Conservation (phyloP, 2,113 vertebrate species). For the Muscicapa adusta region DNA sequence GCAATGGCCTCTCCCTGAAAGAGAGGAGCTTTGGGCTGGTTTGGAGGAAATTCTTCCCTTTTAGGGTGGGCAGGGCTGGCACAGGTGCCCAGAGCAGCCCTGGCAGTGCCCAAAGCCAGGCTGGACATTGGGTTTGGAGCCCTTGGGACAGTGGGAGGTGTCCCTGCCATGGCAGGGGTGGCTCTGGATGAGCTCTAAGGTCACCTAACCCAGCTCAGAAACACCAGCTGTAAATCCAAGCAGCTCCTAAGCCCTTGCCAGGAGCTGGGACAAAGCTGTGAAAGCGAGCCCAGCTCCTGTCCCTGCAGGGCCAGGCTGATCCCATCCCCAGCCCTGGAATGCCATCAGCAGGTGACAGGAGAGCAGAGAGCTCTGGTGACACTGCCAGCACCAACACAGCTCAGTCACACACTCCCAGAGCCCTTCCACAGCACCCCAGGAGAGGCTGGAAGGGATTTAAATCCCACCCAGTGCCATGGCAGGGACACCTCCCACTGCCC, state of each 20-base stretch:
- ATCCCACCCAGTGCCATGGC: fast-evolving
- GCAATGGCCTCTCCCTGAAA: neutral
- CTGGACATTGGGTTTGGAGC: fast-evolving
- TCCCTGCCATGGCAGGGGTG: neutral
- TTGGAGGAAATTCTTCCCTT: neutral
- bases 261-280: neutral
- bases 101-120: neutral
- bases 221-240: neutral
- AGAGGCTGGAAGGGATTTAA: neutral
- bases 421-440: neutral
- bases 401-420: fast-evolving
- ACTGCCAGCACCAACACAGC: neutral
- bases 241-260: neutral
- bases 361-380: neutral
- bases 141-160: neutral
- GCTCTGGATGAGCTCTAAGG: neutral
- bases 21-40: neutral
- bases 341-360: neutral
- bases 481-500: neutral
- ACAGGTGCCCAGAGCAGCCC: neutral
- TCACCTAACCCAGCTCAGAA: neutral
- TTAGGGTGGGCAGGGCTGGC: fast-evolving
- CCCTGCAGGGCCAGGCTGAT: neutral
- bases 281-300: neutral
- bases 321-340: neutral